Conservation (phyloP, 2,113 vertebrate genomes). For the Phalacrocorax pelagicus region DNA sequence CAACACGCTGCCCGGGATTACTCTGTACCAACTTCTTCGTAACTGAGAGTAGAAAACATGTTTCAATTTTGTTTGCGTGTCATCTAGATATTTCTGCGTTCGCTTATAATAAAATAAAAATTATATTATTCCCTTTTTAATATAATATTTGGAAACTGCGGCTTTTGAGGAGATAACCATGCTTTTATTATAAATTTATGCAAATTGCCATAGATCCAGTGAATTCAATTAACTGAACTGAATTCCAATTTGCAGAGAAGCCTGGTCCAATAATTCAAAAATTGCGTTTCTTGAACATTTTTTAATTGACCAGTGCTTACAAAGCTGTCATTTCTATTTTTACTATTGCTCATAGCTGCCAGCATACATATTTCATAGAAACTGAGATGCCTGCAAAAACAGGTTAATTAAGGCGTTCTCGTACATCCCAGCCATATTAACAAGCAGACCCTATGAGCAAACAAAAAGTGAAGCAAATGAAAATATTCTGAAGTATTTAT, state of each 20-base stretch:
- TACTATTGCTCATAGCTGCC: constrained; percentile 12
- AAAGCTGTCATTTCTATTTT: constrained; percentile 31
- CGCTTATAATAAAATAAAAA: not conserved
- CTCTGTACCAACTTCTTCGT: accelerated
- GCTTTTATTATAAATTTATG: constrained; percentile 28
- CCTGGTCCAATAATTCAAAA: constrained; percentile 31
- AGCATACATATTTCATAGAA: not conserved
- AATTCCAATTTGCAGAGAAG: constrained; percentile 41
- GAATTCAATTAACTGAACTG: constrained; percentile 50
- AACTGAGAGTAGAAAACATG: accelerated
- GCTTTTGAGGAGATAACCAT: not conserved
- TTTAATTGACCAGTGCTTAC: not conserved
- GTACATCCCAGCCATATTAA: constrained; percentile 10
- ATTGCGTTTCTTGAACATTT: not conserved
- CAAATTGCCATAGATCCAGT: constrained; percentile 38
- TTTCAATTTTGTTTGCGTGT: not conserved
- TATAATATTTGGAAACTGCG: not conserved
- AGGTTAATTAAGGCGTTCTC: constrained; percentile 65
- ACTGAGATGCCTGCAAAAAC: constrained; percentile 35
- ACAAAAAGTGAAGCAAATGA: constrained; percentile 43
- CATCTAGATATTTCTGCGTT: not conserved
- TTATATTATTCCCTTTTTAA: not conserved
- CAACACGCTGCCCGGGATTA: accelerated
- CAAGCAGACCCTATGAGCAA: not conserved
- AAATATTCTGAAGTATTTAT: constrained; percentile 49